Evolutionary conservation across 2,113 vertebrate genomes (phyloP), one percentile per base, ranked within the genome.

Genomic region (Microcebus ravelobensis): DNA sequence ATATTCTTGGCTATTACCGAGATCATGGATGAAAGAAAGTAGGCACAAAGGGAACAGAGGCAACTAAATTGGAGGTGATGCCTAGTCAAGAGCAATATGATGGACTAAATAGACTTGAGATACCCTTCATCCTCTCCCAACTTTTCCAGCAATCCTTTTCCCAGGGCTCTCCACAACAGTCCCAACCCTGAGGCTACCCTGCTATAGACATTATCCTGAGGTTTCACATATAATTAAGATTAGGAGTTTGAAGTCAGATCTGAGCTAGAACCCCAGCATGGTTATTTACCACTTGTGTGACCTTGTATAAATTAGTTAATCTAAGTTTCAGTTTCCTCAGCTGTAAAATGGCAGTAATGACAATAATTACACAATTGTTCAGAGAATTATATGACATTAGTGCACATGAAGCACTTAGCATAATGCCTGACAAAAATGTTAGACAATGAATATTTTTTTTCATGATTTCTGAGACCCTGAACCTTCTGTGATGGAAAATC

Each of bases 1-100:
- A 80, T 94, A 96, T 80, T 96, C 63, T 95, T 94, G 70, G 70
- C n/a, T 96, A 67, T 76, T 71, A 95, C 94, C 63, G 57, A 87
- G 34, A 84, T 55, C 14, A 90, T 92, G 34, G 76, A 31, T 90
- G 80, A 96, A 95, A 95, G 18, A 45, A 94, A 87, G 48, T 91
- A 74, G n/a, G n/a, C 55, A 71, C 73, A 87, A 96, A 90, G n/a
- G 21, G 39, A 89, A 85, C 79, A 55, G 23, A 86, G 45, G 36
- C 50, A 90, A 92, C 57, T 36, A 52, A 74, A 9, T 25, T 95
- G 39, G 34, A 52, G 9, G 39, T 83, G 52, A 67, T 61, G 65
- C 80, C 76, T 92, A 3, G 6, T 11, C 83, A 77, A 95, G 20
- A 50, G 70, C 59, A 77, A 45, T 59, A 34, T 57, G 20, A 90